Conservation (phyloP, 2,797 vertebrate species). For the Botia kubotai region DNA sequence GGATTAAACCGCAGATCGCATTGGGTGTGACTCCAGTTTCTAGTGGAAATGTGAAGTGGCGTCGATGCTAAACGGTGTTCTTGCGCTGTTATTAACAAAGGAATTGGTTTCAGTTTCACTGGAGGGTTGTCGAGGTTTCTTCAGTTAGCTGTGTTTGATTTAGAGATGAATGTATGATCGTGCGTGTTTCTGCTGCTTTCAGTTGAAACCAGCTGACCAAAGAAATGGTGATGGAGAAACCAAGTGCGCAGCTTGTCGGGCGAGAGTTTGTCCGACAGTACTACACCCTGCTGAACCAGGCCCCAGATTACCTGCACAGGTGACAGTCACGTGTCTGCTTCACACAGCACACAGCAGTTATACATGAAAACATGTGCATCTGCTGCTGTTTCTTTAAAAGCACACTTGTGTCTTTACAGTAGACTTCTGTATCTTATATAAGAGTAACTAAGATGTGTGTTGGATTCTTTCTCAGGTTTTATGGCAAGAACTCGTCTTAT, state of each 20-base stretch:
- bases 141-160: no score
- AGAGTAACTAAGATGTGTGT: background rate
- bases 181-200: background rate
- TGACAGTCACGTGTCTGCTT: constrained; percentile 54
- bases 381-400: no score
- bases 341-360: background rate
- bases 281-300: constrained; percentile 97
- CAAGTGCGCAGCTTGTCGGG: constrained; percentile 99
- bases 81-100: constrained; percentile 12
- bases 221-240: constrained; percentile 99
- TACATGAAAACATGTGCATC: no score
- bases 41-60: no score
- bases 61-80: background rate
- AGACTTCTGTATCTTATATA: no score
- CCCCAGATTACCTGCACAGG: constrained; percentile 98
- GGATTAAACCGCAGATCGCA: background rate
- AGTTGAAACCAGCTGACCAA: constrained; percentile 94
- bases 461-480: constrained; percentile 82
- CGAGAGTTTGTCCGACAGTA: constrained; percentile 99
- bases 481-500: constrained; percentile 98
- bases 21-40: constrained; percentile 19
- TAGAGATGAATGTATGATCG: no score
- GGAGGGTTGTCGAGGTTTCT: background rate
- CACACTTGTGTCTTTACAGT: no score
- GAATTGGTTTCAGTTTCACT: constrained; percentile 38